phyloP scores from a whole-genome alignment of 2,888 invertebrate species.

The Spatulosminthurus flaviceps region DNA sequence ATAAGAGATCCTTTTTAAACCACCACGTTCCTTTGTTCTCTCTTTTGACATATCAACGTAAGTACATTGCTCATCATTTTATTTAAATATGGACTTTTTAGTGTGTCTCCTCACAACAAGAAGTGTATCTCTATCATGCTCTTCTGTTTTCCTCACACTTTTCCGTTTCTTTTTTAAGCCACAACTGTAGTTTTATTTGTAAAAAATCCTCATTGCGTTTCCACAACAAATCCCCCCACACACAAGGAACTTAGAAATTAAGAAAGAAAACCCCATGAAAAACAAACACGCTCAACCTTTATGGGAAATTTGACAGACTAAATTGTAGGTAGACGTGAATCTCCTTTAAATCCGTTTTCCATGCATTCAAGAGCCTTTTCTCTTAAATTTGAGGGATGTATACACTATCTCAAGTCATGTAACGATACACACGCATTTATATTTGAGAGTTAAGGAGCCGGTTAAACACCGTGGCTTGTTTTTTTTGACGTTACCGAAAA shows the following conservation, averaged over 20 bases:
- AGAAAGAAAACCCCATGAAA: background rate
- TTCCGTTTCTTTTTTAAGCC: too few relatives aligned
- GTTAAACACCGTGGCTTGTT: background rate
- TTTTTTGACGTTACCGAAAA: too few relatives aligned
- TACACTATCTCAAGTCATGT: background rate
- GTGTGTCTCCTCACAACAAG: too few relatives aligned
- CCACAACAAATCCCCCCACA: too few relatives aligned
- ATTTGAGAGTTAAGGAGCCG: background rate
- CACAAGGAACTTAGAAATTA: background rate
- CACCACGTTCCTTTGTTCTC: too few relatives aligned
- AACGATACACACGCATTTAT: background rate
- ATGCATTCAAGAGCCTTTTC: background rate
- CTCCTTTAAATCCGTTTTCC: constrained; percentile 8
- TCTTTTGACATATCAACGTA: too few relatives aligned
- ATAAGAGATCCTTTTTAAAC: background rate
- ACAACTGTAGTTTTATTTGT: too few relatives aligned
- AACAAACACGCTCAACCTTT: background rate
- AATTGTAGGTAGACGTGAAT: constrained; percentile 22
- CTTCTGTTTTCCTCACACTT: too few relatives aligned
- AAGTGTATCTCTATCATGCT: too few relatives aligned
- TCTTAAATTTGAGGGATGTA: background rate
- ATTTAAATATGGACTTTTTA: too few relatives aligned
- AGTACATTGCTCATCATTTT: too few relatives aligned
- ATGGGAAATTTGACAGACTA: background rate
- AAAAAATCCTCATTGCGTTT: too few relatives aligned